Conservation (phyloP, 1,140 invertebrate species). For the Trissolcus basalis region DNA sequence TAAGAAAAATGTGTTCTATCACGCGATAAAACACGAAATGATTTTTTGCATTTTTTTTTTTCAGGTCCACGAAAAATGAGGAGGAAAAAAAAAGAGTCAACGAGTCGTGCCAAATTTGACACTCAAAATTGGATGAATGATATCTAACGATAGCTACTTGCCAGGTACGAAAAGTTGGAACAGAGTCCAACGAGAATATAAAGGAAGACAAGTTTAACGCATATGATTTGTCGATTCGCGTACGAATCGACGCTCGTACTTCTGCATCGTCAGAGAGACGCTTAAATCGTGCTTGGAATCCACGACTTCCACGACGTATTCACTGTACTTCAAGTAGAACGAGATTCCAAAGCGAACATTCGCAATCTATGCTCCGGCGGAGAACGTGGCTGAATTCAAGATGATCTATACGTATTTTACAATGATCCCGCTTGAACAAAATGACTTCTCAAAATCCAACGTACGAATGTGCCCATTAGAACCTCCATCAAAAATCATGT, state of each 20-base stretch:
- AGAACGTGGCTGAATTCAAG: constrained; percentile 54
- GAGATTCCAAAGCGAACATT: constrained; percentile 52
- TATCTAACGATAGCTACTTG: constrained; percentile 35
- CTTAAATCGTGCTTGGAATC: constrained; percentile 64
- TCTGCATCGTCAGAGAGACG: constrained; percentile 60
- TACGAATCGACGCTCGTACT: constrained; percentile 38
- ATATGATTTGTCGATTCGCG: constrained; percentile 62
- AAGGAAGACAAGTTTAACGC: constrained; percentile 44
- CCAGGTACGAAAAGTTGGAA: constrained; percentile 45
- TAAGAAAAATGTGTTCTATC: too few relatives aligned
- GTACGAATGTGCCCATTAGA: neutral
- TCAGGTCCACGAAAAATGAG: neutral
- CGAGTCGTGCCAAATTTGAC: constrained; percentile 4
- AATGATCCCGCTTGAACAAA: constrained; percentile 30
- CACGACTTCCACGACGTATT: constrained; percentile 51
- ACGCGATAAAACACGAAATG: neutral
- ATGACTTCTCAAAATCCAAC: constrained; percentile 4
- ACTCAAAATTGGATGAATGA: constrained; percentile 30
- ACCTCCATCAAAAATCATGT: constrained; percentile 1
- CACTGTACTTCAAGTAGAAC: constrained; percentile 54
- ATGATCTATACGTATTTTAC: constrained; percentile 27
- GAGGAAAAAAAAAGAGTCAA: too few relatives aligned
- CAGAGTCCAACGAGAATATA: constrained; percentile 42
- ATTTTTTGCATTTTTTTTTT: too few relatives aligned
- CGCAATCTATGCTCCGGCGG: constrained; percentile 39